These are phyloP conservation scores for Ursus arctos DNA, from an alignment of 2,113 vertebrate species.

Conservation along the genomic window DNA sequence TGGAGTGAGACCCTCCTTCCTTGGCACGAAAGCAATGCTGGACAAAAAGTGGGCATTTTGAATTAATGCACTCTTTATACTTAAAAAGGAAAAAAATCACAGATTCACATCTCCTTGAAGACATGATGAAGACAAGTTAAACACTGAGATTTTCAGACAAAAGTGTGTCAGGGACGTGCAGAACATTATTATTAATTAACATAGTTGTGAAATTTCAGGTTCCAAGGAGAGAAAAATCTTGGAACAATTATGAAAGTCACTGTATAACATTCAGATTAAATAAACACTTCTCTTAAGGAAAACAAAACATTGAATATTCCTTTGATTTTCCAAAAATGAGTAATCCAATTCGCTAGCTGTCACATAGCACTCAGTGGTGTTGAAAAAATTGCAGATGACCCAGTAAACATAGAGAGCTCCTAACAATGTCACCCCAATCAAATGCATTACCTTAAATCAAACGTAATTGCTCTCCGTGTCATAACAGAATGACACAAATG, in stretches of 20 bases:
- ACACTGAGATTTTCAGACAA: slow-evolving; percentile 69
- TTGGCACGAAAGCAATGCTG: neutral
- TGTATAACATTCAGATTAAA: slow-evolving; percentile 51
- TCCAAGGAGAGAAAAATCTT: slow-evolving; percentile 52
- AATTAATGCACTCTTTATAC: neutral
- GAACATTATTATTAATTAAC: slow-evolving; percentile 57
- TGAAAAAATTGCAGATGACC: slow-evolving; percentile 11
- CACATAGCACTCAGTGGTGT: neutral
- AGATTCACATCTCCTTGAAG: neutral
- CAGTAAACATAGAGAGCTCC: neutral
- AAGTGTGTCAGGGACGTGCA: neutral
- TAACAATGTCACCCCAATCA: neutral
- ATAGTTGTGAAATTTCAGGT: neutral
- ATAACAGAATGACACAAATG: slow-evolving; percentile 5
- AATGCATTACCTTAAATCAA: neutral
- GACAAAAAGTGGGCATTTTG: neutral
- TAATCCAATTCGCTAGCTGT: neutral
- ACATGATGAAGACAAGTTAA: slow-evolving; percentile 46
- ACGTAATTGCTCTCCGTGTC: neutral
- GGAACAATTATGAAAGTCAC: slow-evolving; percentile 63
- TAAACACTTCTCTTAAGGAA: slow-evolving; percentile 54
- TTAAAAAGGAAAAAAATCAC: slow-evolving; percentile 33
- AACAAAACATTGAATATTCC: neutral
- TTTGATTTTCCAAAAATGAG: slow-evolving; percentile 38
- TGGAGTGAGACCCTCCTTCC: neutral